These are phyloP conservation scores for Parauchenoglanis ngamensis DNA, from an alignment of 2,797 vertebrate genomes.

Conservation along the genomic window DNA sequence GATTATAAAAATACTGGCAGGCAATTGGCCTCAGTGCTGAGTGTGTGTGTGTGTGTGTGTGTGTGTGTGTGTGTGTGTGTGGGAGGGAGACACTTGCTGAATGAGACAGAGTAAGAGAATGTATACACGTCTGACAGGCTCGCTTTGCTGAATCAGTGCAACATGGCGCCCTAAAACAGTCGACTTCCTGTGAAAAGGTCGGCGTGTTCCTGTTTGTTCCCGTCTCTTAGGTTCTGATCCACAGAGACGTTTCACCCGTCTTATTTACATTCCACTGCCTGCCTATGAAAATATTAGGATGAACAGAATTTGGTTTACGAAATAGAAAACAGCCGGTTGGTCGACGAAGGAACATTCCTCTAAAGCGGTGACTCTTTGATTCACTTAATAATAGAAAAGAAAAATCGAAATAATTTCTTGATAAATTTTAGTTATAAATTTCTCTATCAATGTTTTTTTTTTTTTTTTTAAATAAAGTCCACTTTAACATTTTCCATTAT, in stretches of 20 bases:
- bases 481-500: neutral
- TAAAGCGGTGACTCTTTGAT: neutral
- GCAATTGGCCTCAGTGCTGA: constrained; percentile 72
- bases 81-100: constrained; percentile 30
- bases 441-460: neutral
- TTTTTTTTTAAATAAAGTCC: neutral
- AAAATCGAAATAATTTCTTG: neutral
- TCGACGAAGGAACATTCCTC: neutral
- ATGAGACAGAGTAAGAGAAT: constrained; percentile 27
- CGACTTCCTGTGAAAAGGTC: constrained; percentile 45
- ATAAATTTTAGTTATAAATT: neutral
- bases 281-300: constrained; percentile 21
- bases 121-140: constrained; percentile 27
- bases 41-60: constrained; percentile 41
- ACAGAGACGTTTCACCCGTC: neutral
- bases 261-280: constrained; percentile 22
- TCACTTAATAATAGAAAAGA: neutral
- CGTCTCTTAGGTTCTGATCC: neutral
- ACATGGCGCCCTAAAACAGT: constrained; percentile 38
- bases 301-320: constrained; percentile 1
- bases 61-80: constrained; percentile 40
- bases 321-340: neutral
- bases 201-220: constrained; percentile 20
- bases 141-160: constrained; percentile 35
- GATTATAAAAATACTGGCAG: constrained; percentile 84